phyloP scores from a whole-genome alignment of 2,113 vertebrate species.

The Corythaixoides concolor region DNA sequence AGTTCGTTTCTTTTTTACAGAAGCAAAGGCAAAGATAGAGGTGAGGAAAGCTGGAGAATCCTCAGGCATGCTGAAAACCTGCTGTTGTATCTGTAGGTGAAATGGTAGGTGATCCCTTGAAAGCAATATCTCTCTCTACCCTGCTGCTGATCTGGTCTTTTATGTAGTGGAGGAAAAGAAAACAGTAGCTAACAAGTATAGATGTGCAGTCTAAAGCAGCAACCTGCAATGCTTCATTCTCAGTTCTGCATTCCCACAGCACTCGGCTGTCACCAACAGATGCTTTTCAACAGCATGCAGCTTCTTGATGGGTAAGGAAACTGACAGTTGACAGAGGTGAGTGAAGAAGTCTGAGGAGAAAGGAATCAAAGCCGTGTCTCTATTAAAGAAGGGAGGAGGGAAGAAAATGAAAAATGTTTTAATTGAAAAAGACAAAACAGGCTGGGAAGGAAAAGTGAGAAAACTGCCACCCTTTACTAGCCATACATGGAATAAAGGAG shows the following conservation, averaged over 20 bases:
- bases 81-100: background rate
- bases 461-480: background rate
- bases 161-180: background rate
- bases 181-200: background rate
- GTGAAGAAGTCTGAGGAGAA: background rate
- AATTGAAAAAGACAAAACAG: background rate
- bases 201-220: background rate
- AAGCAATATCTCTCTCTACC: background rate
- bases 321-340: background rate
- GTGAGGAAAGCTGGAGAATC: background rate
- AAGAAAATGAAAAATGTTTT: background rate
- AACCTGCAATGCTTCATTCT: background rate
- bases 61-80: background rate
- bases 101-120: background rate
- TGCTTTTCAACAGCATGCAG: background rate
- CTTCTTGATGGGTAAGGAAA: background rate
- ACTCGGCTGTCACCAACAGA: background rate
- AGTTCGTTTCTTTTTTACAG: background rate
- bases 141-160: background rate
- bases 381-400: background rate
- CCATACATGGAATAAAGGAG: background rate
- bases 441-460: background rate
- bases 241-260: background rate
- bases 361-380: background rate
- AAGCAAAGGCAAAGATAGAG: background rate